Percentiles rank a stretch among this genome's conserved stretches.
phyloP scores from a whole-genome alignment of 2,888 invertebrate species.

The Oligia strigilis region DNA sequence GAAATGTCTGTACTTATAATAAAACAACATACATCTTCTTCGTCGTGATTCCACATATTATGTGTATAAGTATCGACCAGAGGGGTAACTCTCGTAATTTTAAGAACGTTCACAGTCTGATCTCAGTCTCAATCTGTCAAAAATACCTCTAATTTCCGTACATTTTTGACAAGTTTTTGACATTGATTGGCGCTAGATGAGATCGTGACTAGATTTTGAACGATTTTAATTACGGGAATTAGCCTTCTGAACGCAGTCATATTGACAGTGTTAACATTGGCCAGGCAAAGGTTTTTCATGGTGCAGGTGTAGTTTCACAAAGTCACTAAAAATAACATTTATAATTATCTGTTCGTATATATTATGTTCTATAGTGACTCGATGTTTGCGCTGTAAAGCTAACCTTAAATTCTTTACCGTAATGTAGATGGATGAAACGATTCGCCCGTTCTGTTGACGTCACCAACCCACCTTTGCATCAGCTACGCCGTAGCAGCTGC shows the following conservation, averaged over 20 bases:
- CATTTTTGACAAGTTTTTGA: background rate
- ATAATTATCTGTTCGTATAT: background rate
- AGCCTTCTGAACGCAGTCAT: background rate
- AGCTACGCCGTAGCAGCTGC: constrained; percentile 22
- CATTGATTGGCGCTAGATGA: background rate
- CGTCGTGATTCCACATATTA: background rate
- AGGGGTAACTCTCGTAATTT: background rate
- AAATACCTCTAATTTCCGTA: background rate
- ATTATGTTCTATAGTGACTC: background rate
- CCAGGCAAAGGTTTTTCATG: no score
- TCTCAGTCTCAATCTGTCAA: background rate
- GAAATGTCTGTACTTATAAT: background rate
- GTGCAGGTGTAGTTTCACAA: background rate
- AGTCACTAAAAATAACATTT: background rate
- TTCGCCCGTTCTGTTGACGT: background rate
- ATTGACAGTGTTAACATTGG: background rate
- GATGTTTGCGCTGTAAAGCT: background rate
- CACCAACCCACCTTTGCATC: background rate
- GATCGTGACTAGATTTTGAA: no score
- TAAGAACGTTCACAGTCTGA: background rate
- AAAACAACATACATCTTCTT: background rate
- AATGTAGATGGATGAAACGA: no score
- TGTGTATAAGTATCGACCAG: background rate
- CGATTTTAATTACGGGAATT: no score
- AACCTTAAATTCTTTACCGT: background rate